Percentiles rank a stretch among this genome's conserved stretches.
These are phyloP conservation scores for Drosophila erecta DNA, from an alignment of 1,140 invertebrate genomes.

Conservation along the genomic window DNA sequence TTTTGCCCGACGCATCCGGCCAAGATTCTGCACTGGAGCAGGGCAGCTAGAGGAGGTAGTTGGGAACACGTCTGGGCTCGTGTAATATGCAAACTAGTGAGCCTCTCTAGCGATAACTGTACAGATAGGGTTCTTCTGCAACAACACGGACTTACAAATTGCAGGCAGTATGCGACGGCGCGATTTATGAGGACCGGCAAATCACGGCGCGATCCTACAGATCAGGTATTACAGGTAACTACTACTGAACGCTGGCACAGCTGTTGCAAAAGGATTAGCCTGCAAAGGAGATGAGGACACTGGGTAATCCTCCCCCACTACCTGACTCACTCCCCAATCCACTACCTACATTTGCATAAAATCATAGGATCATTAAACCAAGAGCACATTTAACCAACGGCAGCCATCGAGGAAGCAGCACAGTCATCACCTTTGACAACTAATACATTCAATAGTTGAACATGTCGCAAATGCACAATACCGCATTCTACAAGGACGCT, in stretches of 20 bases:
- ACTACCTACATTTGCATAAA: conserved; percentile 43
- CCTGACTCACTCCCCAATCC: conserved; percentile 25
- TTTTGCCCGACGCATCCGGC: conserved; percentile 75
- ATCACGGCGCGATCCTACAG: conserved; percentile 42
- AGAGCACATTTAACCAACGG: conserved; percentile 30
- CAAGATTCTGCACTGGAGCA: conserved; percentile 19
- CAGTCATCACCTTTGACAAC: not conserved
- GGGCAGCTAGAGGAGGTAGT: conserved; percentile 19
- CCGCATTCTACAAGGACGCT: conserved; percentile 41
- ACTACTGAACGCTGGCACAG: conserved; percentile 1
- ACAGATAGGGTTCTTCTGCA: conserved; percentile 63
- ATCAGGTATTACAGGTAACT: conserved; percentile 40
- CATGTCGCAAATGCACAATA: conserved; percentile 38
- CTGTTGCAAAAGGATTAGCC: conserved; percentile 17
- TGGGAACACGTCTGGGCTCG: conserved; percentile 66
- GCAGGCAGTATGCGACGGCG: conserved; percentile 58
- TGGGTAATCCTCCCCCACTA: conserved; percentile 8
- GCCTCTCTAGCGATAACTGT: conserved; percentile 69
- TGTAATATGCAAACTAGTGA: conserved; percentile 82
- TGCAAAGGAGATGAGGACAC: conserved; percentile 19
- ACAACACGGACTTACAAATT: conserved; percentile 60
- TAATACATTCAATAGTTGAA: conserved; percentile 1
- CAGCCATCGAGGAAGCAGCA: conserved; percentile 21
- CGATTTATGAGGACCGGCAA: conserved; percentile 55
- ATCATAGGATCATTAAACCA: not conserved